Percentiles rank a stretch among this genome's conserved stretches.
Evolutionary conservation across 2,797 vertebrate species (phyloP).

Genomic region (Philypnodon macrostomus): DNA sequence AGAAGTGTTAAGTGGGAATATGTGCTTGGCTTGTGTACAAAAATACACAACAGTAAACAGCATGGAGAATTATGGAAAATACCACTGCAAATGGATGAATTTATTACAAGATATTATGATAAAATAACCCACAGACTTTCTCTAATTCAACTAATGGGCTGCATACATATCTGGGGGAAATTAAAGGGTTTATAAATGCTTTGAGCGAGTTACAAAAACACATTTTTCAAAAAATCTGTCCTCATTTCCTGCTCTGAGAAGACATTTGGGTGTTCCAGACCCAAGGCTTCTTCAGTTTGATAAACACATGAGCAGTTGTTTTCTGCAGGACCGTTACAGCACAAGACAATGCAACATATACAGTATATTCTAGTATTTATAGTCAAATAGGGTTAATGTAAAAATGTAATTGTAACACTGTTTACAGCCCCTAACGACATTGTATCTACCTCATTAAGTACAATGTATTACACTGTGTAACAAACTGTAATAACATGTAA

Average conservation of each 20-base stretch:
- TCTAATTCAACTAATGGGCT: constrained; percentile 28
- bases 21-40: constrained; percentile 52
- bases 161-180: constrained; percentile 39
- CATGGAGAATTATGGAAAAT: constrained; percentile 58
- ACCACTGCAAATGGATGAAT: constrained; percentile 43
- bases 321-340: not conserved
- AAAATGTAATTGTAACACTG: no score
- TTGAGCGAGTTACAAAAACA: constrained; percentile 49
- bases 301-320: constrained; percentile 25
- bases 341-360: no score
- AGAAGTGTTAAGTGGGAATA: constrained; percentile 43
- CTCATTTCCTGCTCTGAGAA: constrained; percentile 49
- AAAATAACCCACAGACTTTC: constrained; percentile 66
- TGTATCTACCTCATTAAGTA: no score
- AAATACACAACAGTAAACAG: constrained; percentile 61
- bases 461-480: no score
- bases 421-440: no score
- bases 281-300: constrained; percentile 25
- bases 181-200: constrained; percentile 44
- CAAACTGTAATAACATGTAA: no score
- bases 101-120: constrained; percentile 47
- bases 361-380: no score
- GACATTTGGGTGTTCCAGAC: constrained; percentile 24
- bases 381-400: no score
- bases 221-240: constrained; percentile 62